Evolutionary conservation across 2,797 vertebrate genomes (phyloP).

Genomic region (Myotis vivesi): DNA sequence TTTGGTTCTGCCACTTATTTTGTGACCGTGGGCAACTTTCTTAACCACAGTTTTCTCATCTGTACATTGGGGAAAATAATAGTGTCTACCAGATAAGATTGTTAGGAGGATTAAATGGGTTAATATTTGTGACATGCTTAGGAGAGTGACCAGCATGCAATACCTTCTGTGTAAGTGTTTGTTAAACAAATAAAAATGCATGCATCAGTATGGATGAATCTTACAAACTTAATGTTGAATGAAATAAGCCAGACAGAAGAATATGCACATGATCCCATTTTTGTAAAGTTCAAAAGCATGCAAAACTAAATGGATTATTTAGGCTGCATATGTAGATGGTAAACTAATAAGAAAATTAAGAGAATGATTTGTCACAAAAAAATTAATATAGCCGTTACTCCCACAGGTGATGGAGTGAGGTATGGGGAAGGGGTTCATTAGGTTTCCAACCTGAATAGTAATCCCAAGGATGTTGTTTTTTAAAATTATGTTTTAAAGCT

Average conservation of each 20-base stretch:
- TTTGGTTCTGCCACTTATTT: background rate
- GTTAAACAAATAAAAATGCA: constrained; percentile 3
- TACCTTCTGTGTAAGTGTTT: background rate
- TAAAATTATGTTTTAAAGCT: background rate
- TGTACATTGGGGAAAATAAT: background rate
- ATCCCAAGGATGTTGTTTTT: background rate
- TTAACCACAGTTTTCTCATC: background rate
- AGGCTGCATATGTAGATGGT: background rate
- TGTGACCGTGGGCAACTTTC: background rate
- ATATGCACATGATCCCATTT: background rate
- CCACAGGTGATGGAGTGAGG: background rate
- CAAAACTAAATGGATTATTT: background rate
- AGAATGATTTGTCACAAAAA: background rate
- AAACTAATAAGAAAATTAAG: background rate
- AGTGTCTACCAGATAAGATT: background rate
- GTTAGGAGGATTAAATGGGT: background rate
- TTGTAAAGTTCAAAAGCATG: background rate
- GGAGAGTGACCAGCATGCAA: background rate
- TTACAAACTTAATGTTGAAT: background rate
- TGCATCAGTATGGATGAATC: background rate
- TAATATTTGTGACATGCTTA: background rate
- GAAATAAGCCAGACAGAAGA: background rate
- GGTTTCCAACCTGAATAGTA: background rate
- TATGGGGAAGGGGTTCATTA: background rate
- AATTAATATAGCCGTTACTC: background rate